These are phyloP conservation scores for Rhinolophus ferrumequinum DNA, from an alignment of 2,113 vertebrate species.

Conservation along the genomic window DNA sequence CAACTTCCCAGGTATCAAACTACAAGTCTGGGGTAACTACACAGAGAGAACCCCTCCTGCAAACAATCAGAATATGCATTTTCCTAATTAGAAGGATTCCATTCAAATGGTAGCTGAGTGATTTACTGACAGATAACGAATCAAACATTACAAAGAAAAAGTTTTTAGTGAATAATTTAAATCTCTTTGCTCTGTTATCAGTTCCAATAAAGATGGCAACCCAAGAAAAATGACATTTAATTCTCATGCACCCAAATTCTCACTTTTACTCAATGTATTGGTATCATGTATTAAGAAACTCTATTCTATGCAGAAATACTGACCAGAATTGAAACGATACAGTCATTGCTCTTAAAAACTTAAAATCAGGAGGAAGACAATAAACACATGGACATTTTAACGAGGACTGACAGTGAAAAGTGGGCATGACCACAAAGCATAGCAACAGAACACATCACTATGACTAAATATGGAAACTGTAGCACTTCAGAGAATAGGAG, in stretches of 20 bases:
- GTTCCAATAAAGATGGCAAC: not conserved
- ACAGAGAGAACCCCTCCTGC: rapidly evolving
- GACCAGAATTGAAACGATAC: rapidly evolving
- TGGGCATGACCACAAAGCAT: rapidly evolving
- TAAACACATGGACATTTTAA: not conserved
- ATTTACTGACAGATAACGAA: not conserved
- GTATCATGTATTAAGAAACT: rapidly evolving
- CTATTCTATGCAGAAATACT: not conserved
- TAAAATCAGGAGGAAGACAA: not conserved
- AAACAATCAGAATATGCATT: not conserved
- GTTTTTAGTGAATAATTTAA: not conserved
- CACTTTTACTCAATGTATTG: rapidly evolving
- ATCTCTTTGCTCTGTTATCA: not conserved
- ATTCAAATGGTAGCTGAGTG: not conserved
- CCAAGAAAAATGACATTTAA: not conserved
- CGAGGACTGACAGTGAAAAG: not conserved
- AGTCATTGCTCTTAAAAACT: not conserved
- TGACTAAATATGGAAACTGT: rapidly evolving
- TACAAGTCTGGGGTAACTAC: not conserved
- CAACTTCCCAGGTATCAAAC: rapidly evolving
- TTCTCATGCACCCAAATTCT: not conserved
- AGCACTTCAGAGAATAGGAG: not conserved
- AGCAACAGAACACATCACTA: not conserved
- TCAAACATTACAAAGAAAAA: not conserved
- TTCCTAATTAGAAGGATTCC: not conserved